Percentiles rank a stretch among this genome's conserved stretches.
Evolutionary conservation across 1,140 invertebrate genomes (phyloP).

Genomic region (Cotesia chilonis): DNA sequence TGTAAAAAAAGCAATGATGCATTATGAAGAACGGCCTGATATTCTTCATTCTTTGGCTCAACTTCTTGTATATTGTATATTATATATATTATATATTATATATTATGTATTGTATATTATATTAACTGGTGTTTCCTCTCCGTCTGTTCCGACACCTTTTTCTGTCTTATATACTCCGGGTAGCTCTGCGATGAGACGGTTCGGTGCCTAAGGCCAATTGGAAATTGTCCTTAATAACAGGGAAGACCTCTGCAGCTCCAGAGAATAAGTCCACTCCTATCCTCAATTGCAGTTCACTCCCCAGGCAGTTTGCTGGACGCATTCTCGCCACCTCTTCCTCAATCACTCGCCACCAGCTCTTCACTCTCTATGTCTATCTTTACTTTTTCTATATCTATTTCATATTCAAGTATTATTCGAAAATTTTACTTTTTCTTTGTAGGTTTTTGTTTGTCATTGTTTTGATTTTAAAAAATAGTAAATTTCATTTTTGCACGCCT

Average conservation of each 20-base stretch:
- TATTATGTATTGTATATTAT: no score
- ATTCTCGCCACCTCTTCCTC: constrained; percentile 23
- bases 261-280: constrained; percentile 56
- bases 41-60: constrained; percentile 10
- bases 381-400: no score
- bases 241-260: constrained; percentile 45
- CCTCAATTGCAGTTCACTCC: constrained; percentile 45
- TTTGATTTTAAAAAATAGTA: no score
- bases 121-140: constrained; percentile 15
- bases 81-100: no score
- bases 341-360: constrained; percentile 1
- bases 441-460: no score
- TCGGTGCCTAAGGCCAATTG: constrained; percentile 57
- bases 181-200: constrained; percentile 30
- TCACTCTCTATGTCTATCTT: no score
- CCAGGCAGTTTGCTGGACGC: constrained; percentile 18
- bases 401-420: no score
- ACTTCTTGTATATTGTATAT: background rate
- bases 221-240: constrained; percentile 67
- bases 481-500: no score
- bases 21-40: background rate
- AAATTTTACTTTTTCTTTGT: no score
- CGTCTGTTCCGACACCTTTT: constrained; percentile 30
- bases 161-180: constrained; percentile 22
- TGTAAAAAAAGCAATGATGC: background rate